Conservation (phyloP, 2,888 invertebrate species). For the Sarcophaga variegata region DNA sequence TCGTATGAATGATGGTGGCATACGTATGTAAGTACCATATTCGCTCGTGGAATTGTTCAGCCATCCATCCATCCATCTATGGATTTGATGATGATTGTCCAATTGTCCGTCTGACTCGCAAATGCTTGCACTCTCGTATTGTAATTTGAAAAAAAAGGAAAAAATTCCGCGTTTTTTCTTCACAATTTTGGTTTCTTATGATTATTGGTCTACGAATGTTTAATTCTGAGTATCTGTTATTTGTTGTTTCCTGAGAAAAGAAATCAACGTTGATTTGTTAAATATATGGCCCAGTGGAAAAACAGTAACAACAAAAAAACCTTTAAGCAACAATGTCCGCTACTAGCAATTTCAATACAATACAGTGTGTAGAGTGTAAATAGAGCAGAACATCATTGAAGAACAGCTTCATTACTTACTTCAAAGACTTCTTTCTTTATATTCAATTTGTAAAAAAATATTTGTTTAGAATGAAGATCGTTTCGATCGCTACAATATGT, state of each 20-base stretch:
- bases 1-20: constrained; percentile 2
- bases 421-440: neutral
- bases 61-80: neutral
- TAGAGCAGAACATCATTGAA: neutral
- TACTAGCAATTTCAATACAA: neutral
- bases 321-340: constrained; percentile 6
- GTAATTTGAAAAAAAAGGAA: constrained; percentile 36
- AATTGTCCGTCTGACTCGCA: constrained; percentile 22
- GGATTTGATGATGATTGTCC: constrained; percentile 18
- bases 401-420: neutral
- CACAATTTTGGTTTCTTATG: constrained; percentile 24
- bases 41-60: neutral
- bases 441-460: too few species aligned
- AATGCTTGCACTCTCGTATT: constrained; percentile 36
- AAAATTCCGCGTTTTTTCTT: neutral
- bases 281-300: constrained; percentile 32
- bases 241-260: constrained; percentile 21
- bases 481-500: too few species aligned
- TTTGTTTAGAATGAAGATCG: too few species aligned
- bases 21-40: neutral
- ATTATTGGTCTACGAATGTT: constrained; percentile 45
- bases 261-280: constrained; percentile 56
- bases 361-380: neutral
- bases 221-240: constrained; percentile 25
- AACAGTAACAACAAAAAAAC: neutral